Base-by-base conservation (phyloP, 2,113 vertebrate species). In the Isichthys henryi region DNA sequence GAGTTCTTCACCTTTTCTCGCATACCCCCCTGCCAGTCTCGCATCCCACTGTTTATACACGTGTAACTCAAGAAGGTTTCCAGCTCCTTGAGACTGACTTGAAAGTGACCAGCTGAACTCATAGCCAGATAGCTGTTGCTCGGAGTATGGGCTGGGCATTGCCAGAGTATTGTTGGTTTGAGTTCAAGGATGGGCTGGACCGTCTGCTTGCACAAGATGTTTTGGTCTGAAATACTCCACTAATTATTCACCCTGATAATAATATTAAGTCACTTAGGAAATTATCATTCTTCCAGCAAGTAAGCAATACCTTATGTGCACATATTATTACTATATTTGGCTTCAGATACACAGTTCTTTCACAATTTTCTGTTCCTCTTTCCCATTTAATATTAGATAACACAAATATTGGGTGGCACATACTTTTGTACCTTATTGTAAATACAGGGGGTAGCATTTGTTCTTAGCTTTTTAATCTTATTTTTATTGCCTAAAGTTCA, bases 1-100 rank as follows among this genome's bases (percentile, higher is more conserved):
- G 91, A 97, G 97, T 96, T 88, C 19, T 87, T 39, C 27, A 3
- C 6, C 27, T 15, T 53, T 17, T 56, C 82, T 46, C 10, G 3
- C 23, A 39, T 46, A 4, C 82, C 39, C 17, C n/a, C 82, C 8
- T 84, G 8, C 19, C 45, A n/a, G 3, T 48, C 6, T 46, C 23
- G 1, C 23, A 62, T 45, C 9, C 43, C 17, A 46, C 82, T 45
- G 39, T 82, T 82, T 70, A n/a, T 62, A 43, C 31, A 80, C 3
- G 31, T 80, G 35, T 35, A 70, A 27, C n/a, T 70, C 62, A 31
- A 70, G 62, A 70, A 31, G 10, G n/a, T 82, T 21, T 82, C 77
- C 39, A 82, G 13, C 77, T 82, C 15, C 39, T 45, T 17, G 13
- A 19, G 19, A 45, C 45, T 45, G 45, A 23, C 19, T 5, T 43